Base-by-base conservation (phyloP, 2,113 vertebrate genomes). In the Gallinago media region DNA sequence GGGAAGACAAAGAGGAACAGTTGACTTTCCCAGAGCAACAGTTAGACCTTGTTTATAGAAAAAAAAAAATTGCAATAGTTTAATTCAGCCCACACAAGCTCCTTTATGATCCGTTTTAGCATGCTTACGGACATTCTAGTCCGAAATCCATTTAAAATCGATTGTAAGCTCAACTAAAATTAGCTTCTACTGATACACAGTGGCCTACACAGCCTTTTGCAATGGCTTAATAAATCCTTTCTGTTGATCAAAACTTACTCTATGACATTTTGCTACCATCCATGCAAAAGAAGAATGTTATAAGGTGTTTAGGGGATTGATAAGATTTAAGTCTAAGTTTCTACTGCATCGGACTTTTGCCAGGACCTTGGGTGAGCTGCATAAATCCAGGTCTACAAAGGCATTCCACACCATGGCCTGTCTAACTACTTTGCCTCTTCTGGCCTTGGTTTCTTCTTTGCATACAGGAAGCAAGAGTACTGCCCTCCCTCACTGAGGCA, bases 1-100 rank as follows among this genome's bases (percentile, higher is more conserved):
- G 54, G 31, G 40, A 72, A 90, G 87, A 85, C 63, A 93, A 76
- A 91, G 44, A 79, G 61, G 34, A 96, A 92, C 23, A 68, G 66
- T 31, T 76, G 85, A 90, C 82, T 73, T 85, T 68, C 74, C 85
- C 92, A 88, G 54, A 85, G 78, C 78, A 89, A 93, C 71, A 94
- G 79, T 61, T 23, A 88, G 44, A 65, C 14, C 42, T 72, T 78
- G 47, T 93, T 87, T 68, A 72, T 26, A 92, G 42, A 17, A 62
- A 58, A 73, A 63, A n/a, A 46, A 58, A 65, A 55, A 1, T 22
- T 38, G 36, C 80, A 74, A 77, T 49, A 20, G 34, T 74, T 92
- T 67, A 78, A 81, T 54, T 92, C 89, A 85, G 71, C 74, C 75
- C 71, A 91, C 81, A 62, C n/a, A 59, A 96, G 20, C 21, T 67